Conservation (phyloP, 2,797 vertebrate species). For the Mastacembelus armatus region DNA sequence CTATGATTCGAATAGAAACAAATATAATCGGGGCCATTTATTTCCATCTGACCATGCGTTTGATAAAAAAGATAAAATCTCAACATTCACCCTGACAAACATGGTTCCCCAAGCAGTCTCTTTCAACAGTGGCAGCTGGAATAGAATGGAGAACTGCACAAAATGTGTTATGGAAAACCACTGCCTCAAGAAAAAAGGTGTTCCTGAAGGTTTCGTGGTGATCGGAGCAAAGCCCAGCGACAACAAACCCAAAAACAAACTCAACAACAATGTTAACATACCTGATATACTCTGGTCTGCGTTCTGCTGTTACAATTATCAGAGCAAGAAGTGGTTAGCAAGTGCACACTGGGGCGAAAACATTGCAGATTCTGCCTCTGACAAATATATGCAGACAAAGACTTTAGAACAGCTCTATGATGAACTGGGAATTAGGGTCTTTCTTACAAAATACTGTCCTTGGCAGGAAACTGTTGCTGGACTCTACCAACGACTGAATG, state of each 20-base stretch:
- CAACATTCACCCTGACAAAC: constrained; percentile 60
- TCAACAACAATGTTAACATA: constrained; percentile 16
- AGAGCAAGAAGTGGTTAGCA: not conserved
- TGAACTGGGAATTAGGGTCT: not conserved
- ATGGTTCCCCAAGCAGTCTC: not conserved
- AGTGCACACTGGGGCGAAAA: constrained; percentile 35
- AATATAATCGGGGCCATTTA: constrained; percentile 35
- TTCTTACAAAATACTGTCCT: too few relatives aligned
- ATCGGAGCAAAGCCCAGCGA: constrained; percentile 28
- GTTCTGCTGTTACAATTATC: constrained; percentile 41
- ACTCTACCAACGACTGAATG: too few relatives aligned
- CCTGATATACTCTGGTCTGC: constrained; percentile 57
- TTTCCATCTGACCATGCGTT: constrained; percentile 15
- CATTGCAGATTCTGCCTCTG: accelerated
- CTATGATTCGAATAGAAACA: accelerated
- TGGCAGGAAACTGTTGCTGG: too few relatives aligned
- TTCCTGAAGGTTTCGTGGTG: constrained; percentile 17
- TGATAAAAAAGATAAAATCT: accelerated
- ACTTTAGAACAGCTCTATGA: not conserved
- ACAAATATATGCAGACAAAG: not conserved
- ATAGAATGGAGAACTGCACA: not conserved
- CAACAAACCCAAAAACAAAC: too few relatives aligned
- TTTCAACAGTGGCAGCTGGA: constrained; percentile 11
- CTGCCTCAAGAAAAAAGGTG: not conserved
- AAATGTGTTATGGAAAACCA: not conserved